Percentiles rank a stretch among this genome's conserved stretches.
These are phyloP conservation scores for Dendrolimus kikuchii DNA, from an alignment of 1,140 invertebrate genomes.

Conservation along the genomic window DNA sequence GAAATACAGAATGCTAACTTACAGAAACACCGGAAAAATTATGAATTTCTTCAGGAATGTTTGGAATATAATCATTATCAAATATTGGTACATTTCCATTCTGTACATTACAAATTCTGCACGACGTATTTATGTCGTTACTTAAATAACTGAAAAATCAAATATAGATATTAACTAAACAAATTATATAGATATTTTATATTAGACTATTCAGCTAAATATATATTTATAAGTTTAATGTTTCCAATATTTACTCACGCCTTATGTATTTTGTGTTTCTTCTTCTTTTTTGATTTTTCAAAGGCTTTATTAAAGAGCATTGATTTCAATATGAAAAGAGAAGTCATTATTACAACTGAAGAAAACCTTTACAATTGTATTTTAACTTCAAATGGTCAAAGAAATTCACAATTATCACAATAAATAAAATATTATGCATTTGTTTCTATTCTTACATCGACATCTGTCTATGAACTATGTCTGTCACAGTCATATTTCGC, in stretches of 20 bases:
- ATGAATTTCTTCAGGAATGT: slow-evolving; percentile 51
- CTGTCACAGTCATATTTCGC: too few species aligned
- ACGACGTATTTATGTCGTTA: slow-evolving; percentile 23
- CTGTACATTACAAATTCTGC: slow-evolving; percentile 45
- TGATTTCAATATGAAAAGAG: slow-evolving; percentile 49
- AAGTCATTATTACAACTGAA: slow-evolving; percentile 35
- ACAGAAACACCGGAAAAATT: slow-evolving; percentile 49
- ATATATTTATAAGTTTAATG: background rate
- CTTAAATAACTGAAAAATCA: slow-evolving; percentile 13
- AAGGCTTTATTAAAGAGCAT: slow-evolving; percentile 47
- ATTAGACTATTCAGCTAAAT: slow-evolving; percentile 4
- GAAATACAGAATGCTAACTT: slow-evolving; percentile 19
- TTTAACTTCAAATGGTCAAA: too few species aligned
- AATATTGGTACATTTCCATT: slow-evolving; percentile 51
- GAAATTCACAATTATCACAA: too few species aligned
- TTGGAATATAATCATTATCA: slow-evolving; percentile 35
- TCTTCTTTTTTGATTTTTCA: slow-evolving; percentile 43
- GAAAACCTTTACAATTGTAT: background rate
- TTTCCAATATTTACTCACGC: slow-evolving; percentile 23
- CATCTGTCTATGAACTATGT: too few species aligned
- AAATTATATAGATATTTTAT: background rate
- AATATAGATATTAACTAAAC: background rate
- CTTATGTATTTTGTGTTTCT: slow-evolving; percentile 35
- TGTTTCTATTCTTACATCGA: too few species aligned
- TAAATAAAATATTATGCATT: too few species aligned